Conservation (phyloP, 2,888 invertebrate species). For the Atethmia centrago region DNA sequence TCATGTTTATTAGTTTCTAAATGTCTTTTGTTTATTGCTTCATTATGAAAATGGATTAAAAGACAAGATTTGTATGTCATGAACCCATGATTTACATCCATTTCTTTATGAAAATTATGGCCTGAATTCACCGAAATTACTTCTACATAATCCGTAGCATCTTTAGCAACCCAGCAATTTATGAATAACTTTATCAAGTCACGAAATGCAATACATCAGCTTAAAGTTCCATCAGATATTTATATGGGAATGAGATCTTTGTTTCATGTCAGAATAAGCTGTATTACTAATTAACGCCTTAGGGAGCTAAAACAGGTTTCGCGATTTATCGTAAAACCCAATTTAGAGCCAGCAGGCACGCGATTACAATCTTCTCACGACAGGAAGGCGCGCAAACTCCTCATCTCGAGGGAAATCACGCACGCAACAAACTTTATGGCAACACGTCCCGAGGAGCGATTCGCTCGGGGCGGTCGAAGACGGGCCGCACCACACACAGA, state of each 20-base stretch:
- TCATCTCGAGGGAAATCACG: conserved; percentile 91
- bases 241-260: conserved; percentile 77
- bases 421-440: conserved; percentile 91
- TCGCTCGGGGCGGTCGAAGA: conserved; percentile 87
- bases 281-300: conserved; percentile 88
- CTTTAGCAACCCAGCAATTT: conserved; percentile 15
- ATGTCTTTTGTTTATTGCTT: conserved; percentile 19
- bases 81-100: not conserved
- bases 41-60: conserved; percentile 9
- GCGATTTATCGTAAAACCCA: conserved; percentile 89
- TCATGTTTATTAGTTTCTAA: conserved; percentile 42
- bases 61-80: not conserved
- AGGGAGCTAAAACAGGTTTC: conserved; percentile 86
- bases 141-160: not conserved
- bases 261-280: conserved; percentile 82
- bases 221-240: conserved; percentile 59
- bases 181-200: conserved; percentile 17
- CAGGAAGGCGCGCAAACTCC: conserved; percentile 90
- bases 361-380: conserved; percentile 91
- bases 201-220: conserved; percentile 21
- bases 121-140: not conserved
- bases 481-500: conserved; percentile 84
- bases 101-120: not conserved
- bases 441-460: conserved; percentile 89
- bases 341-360: conserved; percentile 90